Evolutionary conservation across 2,797 vertebrate species (phyloP).

Genomic region (Cottoperca gobio): DNA sequence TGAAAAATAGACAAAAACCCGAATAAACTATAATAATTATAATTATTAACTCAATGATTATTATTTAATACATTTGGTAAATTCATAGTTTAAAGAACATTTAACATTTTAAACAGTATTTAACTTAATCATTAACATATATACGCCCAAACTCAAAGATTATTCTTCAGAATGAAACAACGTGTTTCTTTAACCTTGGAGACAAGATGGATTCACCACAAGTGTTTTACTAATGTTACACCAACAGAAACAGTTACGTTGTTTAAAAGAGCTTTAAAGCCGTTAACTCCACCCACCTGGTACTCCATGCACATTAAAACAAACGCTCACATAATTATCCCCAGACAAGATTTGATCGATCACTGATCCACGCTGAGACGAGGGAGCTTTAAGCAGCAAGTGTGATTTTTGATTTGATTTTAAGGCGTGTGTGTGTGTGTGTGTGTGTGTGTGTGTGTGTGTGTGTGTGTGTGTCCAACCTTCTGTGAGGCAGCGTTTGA

Average conservation of each 20-base stretch:
- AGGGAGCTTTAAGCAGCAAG: background rate
- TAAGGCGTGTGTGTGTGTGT: background rate
- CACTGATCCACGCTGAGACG: background rate
- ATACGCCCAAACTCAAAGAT: background rate
- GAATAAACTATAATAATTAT: no score
- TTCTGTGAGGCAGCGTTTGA: conserved; percentile 49
- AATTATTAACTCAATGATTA: no score
- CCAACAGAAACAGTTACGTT: background rate
- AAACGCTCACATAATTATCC: background rate
- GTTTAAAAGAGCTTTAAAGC: background rate
- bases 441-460: conserved; percentile 12
- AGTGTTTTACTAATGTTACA: background rate
- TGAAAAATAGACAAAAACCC: background rate
- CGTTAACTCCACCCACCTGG: conserved; percentile 1
- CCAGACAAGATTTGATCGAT: background rate
- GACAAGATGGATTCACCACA: background rate
- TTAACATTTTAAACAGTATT: background rate
- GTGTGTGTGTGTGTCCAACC: conserved; percentile 51
- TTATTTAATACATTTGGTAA: background rate
- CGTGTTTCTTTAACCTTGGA: background rate
- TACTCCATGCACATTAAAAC: conserved; percentile 16
- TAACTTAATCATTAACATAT: background rate
- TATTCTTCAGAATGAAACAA: background rate
- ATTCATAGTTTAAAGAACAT: background rate
- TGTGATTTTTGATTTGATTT: background rate